Evolutionary conservation across 1,140 invertebrate genomes (phyloP), one percentile per base, ranked within the genome.

Genomic region (Atta colombica): DNA sequence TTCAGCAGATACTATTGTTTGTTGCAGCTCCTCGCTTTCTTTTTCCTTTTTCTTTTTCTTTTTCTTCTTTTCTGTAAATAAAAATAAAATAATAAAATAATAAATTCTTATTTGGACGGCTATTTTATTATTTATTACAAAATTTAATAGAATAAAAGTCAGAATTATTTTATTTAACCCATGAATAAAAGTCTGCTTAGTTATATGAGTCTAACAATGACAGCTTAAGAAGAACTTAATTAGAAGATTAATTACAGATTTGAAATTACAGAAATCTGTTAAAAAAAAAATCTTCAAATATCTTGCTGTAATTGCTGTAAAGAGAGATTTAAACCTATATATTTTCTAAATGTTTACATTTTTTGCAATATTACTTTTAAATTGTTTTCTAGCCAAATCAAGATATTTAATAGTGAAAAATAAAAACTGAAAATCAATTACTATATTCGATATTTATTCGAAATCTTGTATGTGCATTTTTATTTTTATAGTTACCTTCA

Each of bases 31-130:
- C 28, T 89, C 77, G 16, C 80, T 90, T 77, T 92, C 89, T 81
- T 94, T 93, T 31, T 91, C 91, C 86, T 93, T 93, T 82, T 93
- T 93, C 92, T 55, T 72, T 85, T 94, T 95, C 89, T 95, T 95
- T 75, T 95, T 96, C 84, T 95, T 95, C 16, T 92, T 92, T n/a
- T 90, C 93, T 93, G 39, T 14, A 91, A 88, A 71, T 14, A 85
- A 49, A 88, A 71, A 21, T 21, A 21, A 21, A 21, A 21, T 21
- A 21, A 21, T 21, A 21, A 21, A 21, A 78, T 49, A 49, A 87
- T 55, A 85, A 61, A 75, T 63, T 66, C 28, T 61, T 75, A 65
- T 21, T 63, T 16, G 0, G 0, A 18, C 25, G 14, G 35, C 4
- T 3, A 25, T 49, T 18, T 5, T 3, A 25, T 49, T 18, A 66